These are phyloP conservation scores for Diachasmimorpha longicaudata DNA, from an alignment of 1,140 invertebrate genomes.

Conservation along the genomic window DNA sequence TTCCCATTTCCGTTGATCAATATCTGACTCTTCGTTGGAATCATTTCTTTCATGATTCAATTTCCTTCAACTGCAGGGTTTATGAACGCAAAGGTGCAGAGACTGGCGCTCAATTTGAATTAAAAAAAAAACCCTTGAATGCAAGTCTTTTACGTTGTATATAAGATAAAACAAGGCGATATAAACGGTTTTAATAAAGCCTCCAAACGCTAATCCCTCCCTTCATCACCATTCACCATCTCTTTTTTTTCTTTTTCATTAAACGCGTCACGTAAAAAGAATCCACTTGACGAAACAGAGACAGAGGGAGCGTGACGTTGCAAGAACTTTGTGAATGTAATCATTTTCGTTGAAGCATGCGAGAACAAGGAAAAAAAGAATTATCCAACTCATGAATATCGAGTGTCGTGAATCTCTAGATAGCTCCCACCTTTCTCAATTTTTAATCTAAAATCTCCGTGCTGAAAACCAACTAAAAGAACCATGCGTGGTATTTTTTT, in stretches of 20 bases:
- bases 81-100: not conserved
- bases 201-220: slow-evolving; percentile 10
- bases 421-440: not conserved
- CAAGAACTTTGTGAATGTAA: slow-evolving; percentile 40
- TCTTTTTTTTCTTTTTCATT: not conserved
- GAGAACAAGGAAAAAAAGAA: slow-evolving; percentile 39
- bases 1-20: too few relatives aligned
- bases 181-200: slow-evolving; percentile 54
- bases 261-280: not conserved
- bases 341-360: slow-evolving; percentile 32
- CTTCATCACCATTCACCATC: not conserved
- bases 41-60: not conserved
- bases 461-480: too few relatives aligned
- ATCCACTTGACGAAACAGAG: not conserved
- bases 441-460: not conserved
- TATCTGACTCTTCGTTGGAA: not conserved
- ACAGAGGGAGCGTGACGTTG: slow-evolving; percentile 9
- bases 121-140: slow-evolving; percentile 49
- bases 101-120: slow-evolving; percentile 47
- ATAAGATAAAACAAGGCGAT: slow-evolving; percentile 48
- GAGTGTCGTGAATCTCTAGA: not conserved
- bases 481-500: too few relatives aligned
- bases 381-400: not conserved
- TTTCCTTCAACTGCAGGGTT: not conserved
- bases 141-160: slow-evolving; percentile 41